Evolutionary conservation across 2,888 invertebrate genomes (phyloP).

Genomic region (Cheiracanthium punctorium): DNA sequence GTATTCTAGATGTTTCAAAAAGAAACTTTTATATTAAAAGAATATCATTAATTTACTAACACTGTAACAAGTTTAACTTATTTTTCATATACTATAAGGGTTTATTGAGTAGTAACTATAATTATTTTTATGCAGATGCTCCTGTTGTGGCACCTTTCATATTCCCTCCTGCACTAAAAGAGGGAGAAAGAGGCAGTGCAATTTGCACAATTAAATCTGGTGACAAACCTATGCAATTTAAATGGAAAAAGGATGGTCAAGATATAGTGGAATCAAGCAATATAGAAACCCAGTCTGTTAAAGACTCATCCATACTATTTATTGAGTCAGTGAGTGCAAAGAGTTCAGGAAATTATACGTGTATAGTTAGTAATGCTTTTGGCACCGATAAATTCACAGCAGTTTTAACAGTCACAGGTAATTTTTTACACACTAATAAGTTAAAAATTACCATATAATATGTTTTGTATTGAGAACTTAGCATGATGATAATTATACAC

Average conservation of each 20-base stretch:
- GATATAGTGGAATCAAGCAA: conserved; percentile 6
- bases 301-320: conserved; percentile 38
- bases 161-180: conserved; percentile 29
- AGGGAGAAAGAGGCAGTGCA: conserved; percentile 67
- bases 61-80: too few species aligned
- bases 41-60: too few species aligned
- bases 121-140: conserved; percentile 23
- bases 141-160: conserved; percentile 18
- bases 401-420: conserved; percentile 45
- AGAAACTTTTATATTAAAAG: too few species aligned
- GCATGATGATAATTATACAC: too few species aligned
- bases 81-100: too few species aligned
- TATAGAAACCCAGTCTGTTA: conserved; percentile 13
- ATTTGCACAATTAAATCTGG: conserved; percentile 69
- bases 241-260: conserved; percentile 61
- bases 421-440: background rate
- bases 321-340: conserved; percentile 35
- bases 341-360: conserved; percentile 65
- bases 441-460: background rate
- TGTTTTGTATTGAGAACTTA: background rate
- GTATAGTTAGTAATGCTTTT: conserved; percentile 45
- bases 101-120: too few species aligned
- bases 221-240: conserved; percentile 67
- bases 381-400: conserved; percentile 44
- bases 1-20: too few species aligned